Evolutionary conservation across 2,797 vertebrate genomes (phyloP).

Genomic region (Austrolebias charrua): DNA sequence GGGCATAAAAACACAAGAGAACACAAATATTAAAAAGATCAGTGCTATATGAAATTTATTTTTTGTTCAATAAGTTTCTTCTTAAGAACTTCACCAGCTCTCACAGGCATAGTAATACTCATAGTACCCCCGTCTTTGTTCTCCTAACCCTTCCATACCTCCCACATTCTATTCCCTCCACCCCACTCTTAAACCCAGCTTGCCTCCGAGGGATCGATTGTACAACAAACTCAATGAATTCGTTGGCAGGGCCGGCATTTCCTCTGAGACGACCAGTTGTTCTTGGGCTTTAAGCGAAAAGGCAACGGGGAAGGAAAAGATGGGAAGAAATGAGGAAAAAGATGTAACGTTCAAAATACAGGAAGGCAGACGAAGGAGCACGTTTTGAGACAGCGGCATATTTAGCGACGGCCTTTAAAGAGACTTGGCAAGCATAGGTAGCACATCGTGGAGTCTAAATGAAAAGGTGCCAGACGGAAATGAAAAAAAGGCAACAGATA

Average conservation of each 20-base stretch:
- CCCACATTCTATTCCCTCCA: conserved; percentile 7
- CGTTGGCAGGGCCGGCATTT: conserved; percentile 70
- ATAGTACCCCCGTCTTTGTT: conserved; percentile 63
- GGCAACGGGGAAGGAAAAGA: conserved; percentile 27
- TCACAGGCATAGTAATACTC: conserved; percentile 20
- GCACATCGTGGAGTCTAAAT: conserved; percentile 61
- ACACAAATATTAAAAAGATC: conserved; percentile 50
- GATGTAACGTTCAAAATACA: not conserved
- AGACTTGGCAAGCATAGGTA: conserved; percentile 59
- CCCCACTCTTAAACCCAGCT: conserved; percentile 42
- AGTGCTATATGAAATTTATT: conserved; percentile 67
- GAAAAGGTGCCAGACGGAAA: conserved; percentile 76
- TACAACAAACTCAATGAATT: conserved; percentile 78
- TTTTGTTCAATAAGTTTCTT: conserved; percentile 73
- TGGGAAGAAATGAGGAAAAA: conserved; percentile 20
- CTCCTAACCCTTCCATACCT: conserved; percentile 47
- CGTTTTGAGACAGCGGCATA: conserved; percentile 57
- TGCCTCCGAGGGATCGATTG: conserved; percentile 70
- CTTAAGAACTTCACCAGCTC: conserved; percentile 51
- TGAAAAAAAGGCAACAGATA: conserved; percentile 76
- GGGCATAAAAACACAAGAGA: not conserved
- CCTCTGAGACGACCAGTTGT: conserved; percentile 67
- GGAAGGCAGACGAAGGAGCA: conserved; percentile 17
- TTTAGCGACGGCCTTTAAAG: conserved; percentile 59
- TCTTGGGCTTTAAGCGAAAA: conserved; percentile 63